Evolutionary conservation across 2,797 vertebrate species (phyloP), one percentile per base, ranked within the genome.

Genomic region (Prunella strophiata): DNA sequence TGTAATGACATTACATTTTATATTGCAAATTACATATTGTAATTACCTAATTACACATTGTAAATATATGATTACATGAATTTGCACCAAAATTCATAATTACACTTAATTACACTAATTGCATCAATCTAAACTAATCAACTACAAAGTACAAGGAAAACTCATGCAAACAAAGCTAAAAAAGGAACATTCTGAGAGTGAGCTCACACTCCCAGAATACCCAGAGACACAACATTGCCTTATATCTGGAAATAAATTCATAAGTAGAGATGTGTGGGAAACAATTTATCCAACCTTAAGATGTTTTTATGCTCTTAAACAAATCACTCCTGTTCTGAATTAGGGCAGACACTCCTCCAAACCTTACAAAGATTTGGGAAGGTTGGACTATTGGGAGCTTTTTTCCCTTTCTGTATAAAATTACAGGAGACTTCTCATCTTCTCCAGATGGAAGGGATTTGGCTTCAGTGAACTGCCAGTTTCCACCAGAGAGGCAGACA

Each of bases 41-140:
- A 95, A 96, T 98, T 97, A 97, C 86, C 94, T 96, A 98, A 98
- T 98, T 97, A 94, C 57, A 94, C 83, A 96, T 97, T 96, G 92
- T 97, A 97, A 97, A 97, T 96, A 95, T 88, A 86, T 94, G 91
- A 97, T 97, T 97, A 96, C 80, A 96, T 22, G 86, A 92, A 96
- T 97, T 97, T 96, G 42, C 30, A 96, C 91, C 91, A 96, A 96
- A 96, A 97, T 96, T 97, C 96, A 90, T 97, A 97, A 97, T 97
- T 97, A 90, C 95, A 93, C 65, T 97, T 97, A 97, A 98, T 98
- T 97, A 96, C 62, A 82, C 94, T 96, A 97, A 97, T 97, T 97
- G 91, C 92, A 79, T 94, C 96, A 94, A 92, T 96, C 83, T 91
- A 93, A 94, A 91, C 72, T 97, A 97, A 97, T 97, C 91, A 96